A percentile compares a stretch with the other conserved stretches of the same genome.
Evolutionary conservation across 1,140 invertebrate genomes (phyloP).

Genomic region (Dendrolimus kikuchii): DNA sequence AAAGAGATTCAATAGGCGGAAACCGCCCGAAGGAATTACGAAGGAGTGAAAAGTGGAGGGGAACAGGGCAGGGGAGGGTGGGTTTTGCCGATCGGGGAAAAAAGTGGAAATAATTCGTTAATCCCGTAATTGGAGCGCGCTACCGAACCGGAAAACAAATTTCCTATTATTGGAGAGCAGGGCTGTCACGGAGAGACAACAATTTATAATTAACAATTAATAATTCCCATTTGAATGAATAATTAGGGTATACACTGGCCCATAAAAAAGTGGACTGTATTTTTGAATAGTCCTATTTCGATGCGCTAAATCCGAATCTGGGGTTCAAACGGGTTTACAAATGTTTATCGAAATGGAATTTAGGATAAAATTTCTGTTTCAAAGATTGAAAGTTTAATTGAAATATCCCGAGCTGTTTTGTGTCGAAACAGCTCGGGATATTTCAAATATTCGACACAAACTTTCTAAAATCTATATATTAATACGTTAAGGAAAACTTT

Average conservation of each 20-base stretch:
- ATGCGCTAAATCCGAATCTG: too few relatives aligned
- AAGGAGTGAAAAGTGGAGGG: constrained; percentile 1
- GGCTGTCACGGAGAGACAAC: constrained; percentile 19
- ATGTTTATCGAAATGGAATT: too few relatives aligned
- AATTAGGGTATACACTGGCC: neutral
- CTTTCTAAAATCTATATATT: too few relatives aligned
- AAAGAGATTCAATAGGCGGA: constrained; percentile 68
- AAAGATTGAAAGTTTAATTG: too few relatives aligned
- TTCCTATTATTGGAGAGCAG: constrained; percentile 62
- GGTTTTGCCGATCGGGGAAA: constrained; percentile 31
- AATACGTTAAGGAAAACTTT: too few relatives aligned
- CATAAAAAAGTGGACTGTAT: too few relatives aligned
- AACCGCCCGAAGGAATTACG: constrained; percentile 42
- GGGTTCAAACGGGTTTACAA: too few relatives aligned
- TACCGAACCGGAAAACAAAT: constrained; percentile 72
- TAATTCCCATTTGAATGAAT: neutral
- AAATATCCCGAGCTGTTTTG: too few relatives aligned
- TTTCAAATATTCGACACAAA: too few relatives aligned
- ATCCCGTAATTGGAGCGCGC: constrained; percentile 68
- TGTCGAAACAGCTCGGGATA: too few relatives aligned
- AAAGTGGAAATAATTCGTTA: constrained; percentile 71
- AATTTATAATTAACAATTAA: neutral
- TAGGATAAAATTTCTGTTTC: too few relatives aligned
- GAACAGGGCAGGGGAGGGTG: constrained; percentile 7
- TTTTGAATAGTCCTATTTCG: too few relatives aligned